Base-by-base conservation (phyloP, 2,888 invertebrate species). In the Lissocephala sabroskyi region DNA sequence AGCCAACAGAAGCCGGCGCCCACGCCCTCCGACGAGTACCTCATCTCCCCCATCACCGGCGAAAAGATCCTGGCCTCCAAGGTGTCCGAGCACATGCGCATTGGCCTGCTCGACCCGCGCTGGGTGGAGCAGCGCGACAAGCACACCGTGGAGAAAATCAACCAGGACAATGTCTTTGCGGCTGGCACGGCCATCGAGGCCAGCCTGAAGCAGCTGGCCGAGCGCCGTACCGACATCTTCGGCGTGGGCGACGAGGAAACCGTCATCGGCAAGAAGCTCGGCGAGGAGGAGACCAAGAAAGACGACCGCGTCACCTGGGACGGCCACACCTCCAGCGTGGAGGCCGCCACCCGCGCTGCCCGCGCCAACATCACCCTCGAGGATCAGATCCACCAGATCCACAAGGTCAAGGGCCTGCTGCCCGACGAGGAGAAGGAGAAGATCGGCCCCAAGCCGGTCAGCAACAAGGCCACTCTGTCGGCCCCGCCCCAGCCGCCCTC, bases 161-260 rank as follows among this genome's bases (percentile, higher is more conserved):
- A 96, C 63, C 94, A 97, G 75, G 95, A 96, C 76, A 93, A 84
- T 57, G 85, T 84, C 1, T 84, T 80, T 50, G 84, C 84, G 10
- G 82, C 79, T 81, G 89, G 94, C 42, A 90, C 95, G 18, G 95
- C 97, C n/a, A 97, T 99, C 77, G 97, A 97, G 81, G 95, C 95
- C 32, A 96, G 95, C 79, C 89, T 99, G 80, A 97, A 97, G 83
- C 92, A 95, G 81, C 87, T 99, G 77, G 99, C 99, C 0, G 98
- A 99, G 83, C 90, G 99, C 65, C 96, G 99, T 92, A 98, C 99
- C 1, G 99, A 99, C 88, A 99, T 99, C 85, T 99, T 99, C 86
- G 99, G 99, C 86, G 95, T 96, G 56, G 98, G 98, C 49, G 96
- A 96, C 83, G 98, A 98, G 84, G 99, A 99, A 88, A 98, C 98